Base-by-base conservation (phyloP, 2,888 invertebrate species). In the Drosophila ezoana region DNA sequence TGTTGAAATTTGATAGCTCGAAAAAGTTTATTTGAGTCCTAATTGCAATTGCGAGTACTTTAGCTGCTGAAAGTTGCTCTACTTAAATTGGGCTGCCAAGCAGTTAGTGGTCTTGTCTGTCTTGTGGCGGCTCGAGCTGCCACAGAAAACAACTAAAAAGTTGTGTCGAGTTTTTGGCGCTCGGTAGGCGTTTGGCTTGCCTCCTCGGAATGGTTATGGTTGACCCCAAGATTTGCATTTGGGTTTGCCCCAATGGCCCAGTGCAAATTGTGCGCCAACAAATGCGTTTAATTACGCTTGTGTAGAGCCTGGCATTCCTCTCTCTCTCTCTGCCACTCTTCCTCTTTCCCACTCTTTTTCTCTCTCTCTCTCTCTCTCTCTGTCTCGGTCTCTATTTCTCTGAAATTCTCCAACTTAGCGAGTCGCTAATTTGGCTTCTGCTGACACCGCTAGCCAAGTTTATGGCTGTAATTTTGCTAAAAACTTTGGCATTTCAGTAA, bases 401-500 rank as follows among this genome's bases (percentile, higher is more conserved):
- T 9, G 5, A 11, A 13, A 5, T 37, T 32, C 48, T 6, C 1
- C 4, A 13, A n/a, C 14, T 48, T 20, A 20, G 16, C 45, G 51
- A 54, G 14, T 47, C 35, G 62, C 81, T 72, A 76, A 76, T 75
- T 79, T 78, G 79, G 70, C 65, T 67, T 62, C 61, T 79, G 81
- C 79, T 81, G 81, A 71, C 81, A 63, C 58, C 37, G 59, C 75
- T 62, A 68, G 61, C 79, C 60, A 82, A 76, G 66, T 87, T 87
- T 82, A 83, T 72, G 49, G 63, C 72, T 64, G 73, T 69, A 76
- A 82, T 82, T 88, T 70, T 51, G 71, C 66, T 85, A 38, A 67
- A 85, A 88, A 88, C 83, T 88, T 88, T 73, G 71, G 59, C 64
- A 60, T 56, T 77, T 70, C 72, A 72, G 71, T 81, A 75, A 87